Evolutionary conservation across 2,113 vertebrate species (phyloP).

Genomic region (Amblyopsis rosae): DNA sequence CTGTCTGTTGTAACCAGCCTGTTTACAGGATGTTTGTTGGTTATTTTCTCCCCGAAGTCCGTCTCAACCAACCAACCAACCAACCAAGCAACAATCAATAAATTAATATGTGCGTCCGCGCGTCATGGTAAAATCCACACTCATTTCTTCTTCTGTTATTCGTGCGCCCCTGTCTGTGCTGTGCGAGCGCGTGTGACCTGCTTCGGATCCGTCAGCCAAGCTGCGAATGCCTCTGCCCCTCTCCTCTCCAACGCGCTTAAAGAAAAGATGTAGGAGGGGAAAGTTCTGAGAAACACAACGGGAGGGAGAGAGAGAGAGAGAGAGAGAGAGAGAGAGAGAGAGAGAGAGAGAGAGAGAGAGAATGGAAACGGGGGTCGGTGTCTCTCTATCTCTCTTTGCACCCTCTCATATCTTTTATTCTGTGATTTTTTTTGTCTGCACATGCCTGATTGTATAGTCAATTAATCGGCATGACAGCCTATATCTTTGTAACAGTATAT

Average conservation of each 20-base stretch:
- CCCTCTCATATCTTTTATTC: too few relatives aligned
- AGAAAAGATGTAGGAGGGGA: slow-evolving; percentile 1
- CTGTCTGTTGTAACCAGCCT: background rate
- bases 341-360: slow-evolving; percentile 50
- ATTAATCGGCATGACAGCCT: too few relatives aligned
- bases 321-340: slow-evolving; percentile 28
- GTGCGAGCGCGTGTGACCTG: slow-evolving; percentile 43
- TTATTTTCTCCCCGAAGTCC: background rate
- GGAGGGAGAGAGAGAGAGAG: slow-evolving; percentile 32
- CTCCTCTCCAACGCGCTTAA: slow-evolving; percentile 74
- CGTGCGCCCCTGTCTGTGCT: slow-evolving; percentile 50
- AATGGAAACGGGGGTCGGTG: slow-evolving; percentile 54
- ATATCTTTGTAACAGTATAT: too few relatives aligned
- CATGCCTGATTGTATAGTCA: too few relatives aligned
- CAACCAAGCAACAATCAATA: background rate
- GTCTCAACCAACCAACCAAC: too few relatives aligned
- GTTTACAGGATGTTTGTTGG: background rate
- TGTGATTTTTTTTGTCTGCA: too few relatives aligned
- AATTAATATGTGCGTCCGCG: too few relatives aligned
- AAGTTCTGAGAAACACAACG: slow-evolving; percentile 33
- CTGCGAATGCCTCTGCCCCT: slow-evolving; percentile 69
- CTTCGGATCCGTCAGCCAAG: slow-evolving; percentile 68
- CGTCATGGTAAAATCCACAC: too few relatives aligned
- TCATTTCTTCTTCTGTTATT: slow-evolving; percentile 17
- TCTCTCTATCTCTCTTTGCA: background rate